A percentile compares a stretch with the other conserved stretches of the same genome.
phyloP scores from a whole-genome alignment of 2,888 invertebrate species.

The Calliphora vomitoria region DNA sequence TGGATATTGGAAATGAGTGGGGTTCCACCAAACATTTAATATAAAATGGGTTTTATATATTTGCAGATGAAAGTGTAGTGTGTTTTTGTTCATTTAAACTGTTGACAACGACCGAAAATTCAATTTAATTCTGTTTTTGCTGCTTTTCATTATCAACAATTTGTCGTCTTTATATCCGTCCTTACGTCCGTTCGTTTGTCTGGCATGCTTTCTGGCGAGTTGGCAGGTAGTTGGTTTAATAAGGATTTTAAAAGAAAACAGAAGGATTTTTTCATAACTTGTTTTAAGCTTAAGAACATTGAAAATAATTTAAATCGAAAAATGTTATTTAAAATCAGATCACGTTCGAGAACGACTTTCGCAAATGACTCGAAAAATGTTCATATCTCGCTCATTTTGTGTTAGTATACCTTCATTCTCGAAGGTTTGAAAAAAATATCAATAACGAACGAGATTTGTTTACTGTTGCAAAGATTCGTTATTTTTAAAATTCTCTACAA shows the following conservation, averaged over 20 bases:
- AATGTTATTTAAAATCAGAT: no score
- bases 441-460: no score
- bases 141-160: slow-evolving; percentile 39
- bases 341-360: no score
- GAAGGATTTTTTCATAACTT: background rate
- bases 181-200: slow-evolving; percentile 1
- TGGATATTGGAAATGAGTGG: background rate
- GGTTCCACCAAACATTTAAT: slow-evolving; percentile 17
- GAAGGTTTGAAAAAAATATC: no score
- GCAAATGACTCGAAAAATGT: no score
- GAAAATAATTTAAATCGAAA: no score
- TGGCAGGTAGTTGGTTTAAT: slow-evolving; percentile 1
- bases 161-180: slow-evolving; percentile 58
- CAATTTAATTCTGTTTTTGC: slow-evolving; percentile 48
- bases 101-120: slow-evolving; percentile 63
- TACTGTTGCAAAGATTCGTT: no score
- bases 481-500: no score
- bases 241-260: background rate
- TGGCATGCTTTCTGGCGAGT: background rate
- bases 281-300: background rate
- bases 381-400: no score
- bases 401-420: no score
- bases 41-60: slow-evolving; percentile 33
- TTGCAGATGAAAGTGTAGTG: background rate
- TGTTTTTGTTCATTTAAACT: slow-evolving; percentile 13